Conservation (phyloP, 1,140 invertebrate genomes). For the Aphelenchoides avenae region DNA sequence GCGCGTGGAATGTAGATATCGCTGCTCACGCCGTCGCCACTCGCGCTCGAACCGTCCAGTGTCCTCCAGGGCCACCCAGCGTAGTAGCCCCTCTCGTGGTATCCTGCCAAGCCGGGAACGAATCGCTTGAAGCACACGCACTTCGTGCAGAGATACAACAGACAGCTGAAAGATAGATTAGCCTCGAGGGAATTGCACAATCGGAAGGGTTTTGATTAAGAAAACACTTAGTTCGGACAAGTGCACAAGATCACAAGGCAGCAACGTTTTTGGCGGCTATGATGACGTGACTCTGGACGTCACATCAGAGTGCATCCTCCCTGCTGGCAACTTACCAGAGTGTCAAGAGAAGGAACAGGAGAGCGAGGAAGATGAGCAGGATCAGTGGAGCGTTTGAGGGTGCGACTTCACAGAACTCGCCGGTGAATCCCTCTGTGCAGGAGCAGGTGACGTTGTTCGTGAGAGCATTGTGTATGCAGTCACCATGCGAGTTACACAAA, state of each 20-base stretch:
- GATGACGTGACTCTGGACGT: not conserved
- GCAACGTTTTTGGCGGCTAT: not conserved
- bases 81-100: conserved; percentile 23
- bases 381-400: conserved; percentile 49
- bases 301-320: no score
- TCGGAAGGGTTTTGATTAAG: no score
- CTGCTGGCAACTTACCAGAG: conserved; percentile 41
- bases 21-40: conserved; percentile 52
- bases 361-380: conserved; percentile 50
- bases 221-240: no score
- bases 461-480: conserved; percentile 53
- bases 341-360: conserved; percentile 53
- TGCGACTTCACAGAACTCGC: conserved; percentile 52
- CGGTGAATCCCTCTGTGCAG: conserved; percentile 55
- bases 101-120: no score
- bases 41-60: conserved; percentile 57
- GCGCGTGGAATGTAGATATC: conserved; percentile 58
- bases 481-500: conserved; percentile 53
- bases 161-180: conserved; percentile 48
- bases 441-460: conserved; percentile 57
- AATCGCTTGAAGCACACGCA: conserved; percentile 53
- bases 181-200: no score
- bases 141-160: conserved; percentile 56
- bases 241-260: no score
- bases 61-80: conserved; percentile 54